A percentile compares a stretch with the other conserved stretches of the same genome.
Evolutionary conservation across 2,888 invertebrate species (phyloP).

Genomic region (Carcina quercana): DNA sequence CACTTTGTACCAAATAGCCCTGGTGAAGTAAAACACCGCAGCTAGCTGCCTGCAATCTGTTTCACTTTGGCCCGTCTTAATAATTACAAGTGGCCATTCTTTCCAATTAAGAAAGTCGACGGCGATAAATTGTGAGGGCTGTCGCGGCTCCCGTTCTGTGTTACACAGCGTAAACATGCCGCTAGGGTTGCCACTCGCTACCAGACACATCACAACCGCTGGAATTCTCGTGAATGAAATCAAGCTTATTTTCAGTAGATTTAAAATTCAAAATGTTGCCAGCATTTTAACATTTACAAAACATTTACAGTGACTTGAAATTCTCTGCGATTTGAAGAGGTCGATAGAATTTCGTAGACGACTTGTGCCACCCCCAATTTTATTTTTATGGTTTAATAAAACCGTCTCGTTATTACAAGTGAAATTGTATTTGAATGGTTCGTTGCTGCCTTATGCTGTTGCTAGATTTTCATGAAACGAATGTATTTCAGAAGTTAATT

Average conservation of each 20-base stretch:
- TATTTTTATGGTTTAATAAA: slow-evolving; percentile 56
- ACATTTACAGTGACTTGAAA: too few relatives aligned
- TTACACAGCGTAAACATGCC: slow-evolving; percentile 58
- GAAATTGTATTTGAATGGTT: too few relatives aligned
- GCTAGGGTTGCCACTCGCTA: slow-evolving; percentile 45
- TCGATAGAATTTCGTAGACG: too few relatives aligned
- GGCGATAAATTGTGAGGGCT: slow-evolving; percentile 70
- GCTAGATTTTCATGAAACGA: too few relatives aligned
- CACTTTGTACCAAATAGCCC: slow-evolving; percentile 35
- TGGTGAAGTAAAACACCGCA: slow-evolving; percentile 44
- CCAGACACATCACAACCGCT: slow-evolving; percentile 23
- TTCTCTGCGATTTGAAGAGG: too few relatives aligned
- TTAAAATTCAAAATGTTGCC: too few relatives aligned
- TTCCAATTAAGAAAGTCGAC: slow-evolving; percentile 73
- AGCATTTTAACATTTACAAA: slow-evolving; percentile 21
- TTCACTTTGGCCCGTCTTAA: slow-evolving; percentile 73
- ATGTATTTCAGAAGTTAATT: too few relatives aligned
- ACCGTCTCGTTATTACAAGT: slow-evolving; percentile 42
- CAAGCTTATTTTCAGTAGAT: too few relatives aligned
- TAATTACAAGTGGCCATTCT: slow-evolving; percentile 75
- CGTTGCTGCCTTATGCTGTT: too few relatives aligned
- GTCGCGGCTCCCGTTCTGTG: slow-evolving; percentile 42
- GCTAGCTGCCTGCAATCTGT: slow-evolving; percentile 66
- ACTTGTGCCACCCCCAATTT: slow-evolving; percentile 30
- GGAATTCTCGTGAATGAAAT: too few relatives aligned